These are phyloP conservation scores for Nylanderia fulva DNA, from an alignment of 1,140 invertebrate species.

Conservation along the genomic window DNA sequence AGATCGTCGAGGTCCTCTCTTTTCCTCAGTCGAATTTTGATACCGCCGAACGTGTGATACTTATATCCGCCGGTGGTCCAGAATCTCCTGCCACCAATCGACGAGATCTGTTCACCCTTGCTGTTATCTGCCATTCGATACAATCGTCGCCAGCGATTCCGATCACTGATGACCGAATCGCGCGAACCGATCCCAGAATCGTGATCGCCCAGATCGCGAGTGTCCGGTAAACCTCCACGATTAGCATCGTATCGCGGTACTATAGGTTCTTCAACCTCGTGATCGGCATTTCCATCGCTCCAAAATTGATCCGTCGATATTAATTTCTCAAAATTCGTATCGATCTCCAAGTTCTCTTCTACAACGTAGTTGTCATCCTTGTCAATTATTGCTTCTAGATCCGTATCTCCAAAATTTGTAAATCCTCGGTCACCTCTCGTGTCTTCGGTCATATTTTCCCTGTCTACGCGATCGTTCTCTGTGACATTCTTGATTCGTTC, in stretches of 20 bases:
- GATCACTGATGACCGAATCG: slow-evolving; percentile 27
- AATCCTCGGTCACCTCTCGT: background rate
- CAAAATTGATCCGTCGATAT: background rate
- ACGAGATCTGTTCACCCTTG: slow-evolving; percentile 44
- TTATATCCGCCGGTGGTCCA: slow-evolving; percentile 67
- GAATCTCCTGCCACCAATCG: slow-evolving; percentile 68
- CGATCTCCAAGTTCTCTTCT: no score
- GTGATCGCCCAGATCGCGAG: slow-evolving; percentile 36
- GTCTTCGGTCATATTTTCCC: background rate
- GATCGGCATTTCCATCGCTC: background rate
- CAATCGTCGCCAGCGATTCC: slow-evolving; percentile 11
- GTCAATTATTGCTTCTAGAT: background rate
- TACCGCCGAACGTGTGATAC: slow-evolving; percentile 80
- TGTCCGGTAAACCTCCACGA: background rate
- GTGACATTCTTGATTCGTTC: slow-evolving; percentile 5
- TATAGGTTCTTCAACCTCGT: slow-evolving; percentile 8
- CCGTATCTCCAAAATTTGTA: background rate
- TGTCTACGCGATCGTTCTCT: background rate
- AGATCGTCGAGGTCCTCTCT: slow-evolving; percentile 44
- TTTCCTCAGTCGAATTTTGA: slow-evolving; percentile 59
- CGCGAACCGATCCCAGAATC: slow-evolving; percentile 76
- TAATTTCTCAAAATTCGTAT: background rate
- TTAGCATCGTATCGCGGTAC: background rate
- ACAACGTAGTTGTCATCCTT: background rate
- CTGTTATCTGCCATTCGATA: background rate